These are phyloP conservation scores for Jacana jacana DNA, from an alignment of 2,113 vertebrate genomes.

Conservation along the genomic window DNA sequence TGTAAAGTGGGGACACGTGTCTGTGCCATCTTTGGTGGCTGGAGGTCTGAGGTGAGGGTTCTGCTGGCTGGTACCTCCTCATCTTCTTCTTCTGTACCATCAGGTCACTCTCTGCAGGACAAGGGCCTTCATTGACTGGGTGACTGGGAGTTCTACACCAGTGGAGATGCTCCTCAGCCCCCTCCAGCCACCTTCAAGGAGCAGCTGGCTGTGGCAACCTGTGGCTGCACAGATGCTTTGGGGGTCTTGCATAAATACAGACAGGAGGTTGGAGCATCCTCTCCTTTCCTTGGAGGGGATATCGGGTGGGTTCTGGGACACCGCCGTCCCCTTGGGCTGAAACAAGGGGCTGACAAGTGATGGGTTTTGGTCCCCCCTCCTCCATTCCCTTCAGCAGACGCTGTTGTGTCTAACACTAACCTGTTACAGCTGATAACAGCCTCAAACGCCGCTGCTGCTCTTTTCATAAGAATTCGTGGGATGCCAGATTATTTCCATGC, in stretches of 20 bases:
- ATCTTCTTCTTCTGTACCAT: fast-evolving
- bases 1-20: fast-evolving
- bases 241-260: no score
- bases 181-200: background rate
- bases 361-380: background rate
- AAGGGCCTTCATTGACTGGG: fast-evolving
- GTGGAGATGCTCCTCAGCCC: fast-evolving
- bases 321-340: fast-evolving
- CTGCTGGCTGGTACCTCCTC: background rate
- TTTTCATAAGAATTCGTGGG: background rate
- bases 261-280: background rate
- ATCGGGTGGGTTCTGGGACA: background rate
- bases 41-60: background rate
- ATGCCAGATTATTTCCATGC: background rate
- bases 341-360: background rate
- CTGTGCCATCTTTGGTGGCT: background rate
- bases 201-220: no score
- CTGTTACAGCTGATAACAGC: slow-evolving; percentile 6
- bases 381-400: background rate
- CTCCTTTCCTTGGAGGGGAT: background rate
- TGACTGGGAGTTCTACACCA: fast-evolving
- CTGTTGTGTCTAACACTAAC: background rate
- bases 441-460: background rate
- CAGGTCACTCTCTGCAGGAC: background rate
- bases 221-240: background rate